Evolutionary conservation across 2,113 vertebrate genomes (phyloP), one percentile per base, ranked within the genome.

Genomic region (Melanocharis versteri): DNA sequence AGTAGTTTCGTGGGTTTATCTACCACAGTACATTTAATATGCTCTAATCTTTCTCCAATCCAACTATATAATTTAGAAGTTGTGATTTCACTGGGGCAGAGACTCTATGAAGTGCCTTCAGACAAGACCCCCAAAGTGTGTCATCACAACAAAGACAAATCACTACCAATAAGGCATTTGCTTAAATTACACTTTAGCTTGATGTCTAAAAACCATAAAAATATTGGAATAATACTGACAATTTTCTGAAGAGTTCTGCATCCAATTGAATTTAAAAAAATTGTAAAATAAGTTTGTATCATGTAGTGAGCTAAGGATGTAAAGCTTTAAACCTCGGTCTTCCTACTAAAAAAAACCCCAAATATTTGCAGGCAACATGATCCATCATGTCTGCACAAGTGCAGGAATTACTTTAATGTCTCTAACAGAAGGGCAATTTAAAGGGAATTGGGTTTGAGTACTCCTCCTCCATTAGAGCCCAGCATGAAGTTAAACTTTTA

Each of bases 401-500:
- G 35, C 44, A 60, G 27, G 66, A 87, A 91, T 94, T 90, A 80
- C 62, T 93, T 94, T 88, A 91, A 93, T 83, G 58, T 72, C 33
- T 62, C 30, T 85, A 85, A 93, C 71, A 95, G 91, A 93, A 92
- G 76, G 81, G 73, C 62, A 96, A 90, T 89, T 96, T 94, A 90
- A 94, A 85, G 42, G 28, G 82, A 96, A 94, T 89, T 92, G 88
- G 33, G 88, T 95, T 92, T 92, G 83, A 93, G 48, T 91, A 87
- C 68, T 88, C 89, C 72, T 94, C n/a, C 50, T 95, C 85, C 64
- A 82, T 97, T 95, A 96, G 3, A 84, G 18, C 86, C 83, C 83
- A 92, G 94, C 91, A 82, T 72, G 90, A 88, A 87, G 26, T 81
- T 95, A 81, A 96, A 96, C 90, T 97, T 97, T 89, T 87, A 92